Evolutionary conservation across 2,113 vertebrate genomes (phyloP).

Genomic region (Phaethornis superciliosus): DNA sequence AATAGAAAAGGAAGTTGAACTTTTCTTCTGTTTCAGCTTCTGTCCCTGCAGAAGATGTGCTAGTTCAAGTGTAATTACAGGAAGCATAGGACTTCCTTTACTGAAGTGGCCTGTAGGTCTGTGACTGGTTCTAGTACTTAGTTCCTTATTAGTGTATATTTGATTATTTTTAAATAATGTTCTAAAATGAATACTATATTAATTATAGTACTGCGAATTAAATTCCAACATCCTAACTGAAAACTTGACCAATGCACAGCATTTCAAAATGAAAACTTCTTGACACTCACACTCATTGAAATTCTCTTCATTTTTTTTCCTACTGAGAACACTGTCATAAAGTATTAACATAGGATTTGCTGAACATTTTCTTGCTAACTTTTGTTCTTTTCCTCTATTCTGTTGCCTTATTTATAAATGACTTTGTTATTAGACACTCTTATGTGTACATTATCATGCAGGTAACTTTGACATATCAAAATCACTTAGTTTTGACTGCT

Average conservation of each 20-base stretch:
- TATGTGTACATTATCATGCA: background rate
- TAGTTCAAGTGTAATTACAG: background rate
- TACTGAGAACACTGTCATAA: background rate
- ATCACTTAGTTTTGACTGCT: background rate
- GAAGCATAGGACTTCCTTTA: background rate
- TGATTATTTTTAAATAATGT: background rate
- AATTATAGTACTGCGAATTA: background rate
- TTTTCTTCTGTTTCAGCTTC: background rate
- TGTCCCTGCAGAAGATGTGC: background rate
- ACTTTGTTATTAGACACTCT: background rate
- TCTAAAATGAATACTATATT: background rate
- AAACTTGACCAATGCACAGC: background rate
- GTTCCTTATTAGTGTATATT: background rate
- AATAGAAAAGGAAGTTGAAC: background rate
- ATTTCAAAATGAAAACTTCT: background rate
- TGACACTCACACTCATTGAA: background rate
- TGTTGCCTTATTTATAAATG: background rate
- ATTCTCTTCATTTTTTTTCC: background rate
- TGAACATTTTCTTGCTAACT: background rate
- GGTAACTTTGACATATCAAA: background rate
- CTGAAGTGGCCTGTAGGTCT: background rate
- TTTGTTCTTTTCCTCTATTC: background rate
- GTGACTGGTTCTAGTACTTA: background rate
- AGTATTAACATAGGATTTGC: background rate
- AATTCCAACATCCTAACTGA: background rate